phyloP scores from a whole-genome alignment of 1,140 invertebrate species.

The Nautilus pompilius region DNA sequence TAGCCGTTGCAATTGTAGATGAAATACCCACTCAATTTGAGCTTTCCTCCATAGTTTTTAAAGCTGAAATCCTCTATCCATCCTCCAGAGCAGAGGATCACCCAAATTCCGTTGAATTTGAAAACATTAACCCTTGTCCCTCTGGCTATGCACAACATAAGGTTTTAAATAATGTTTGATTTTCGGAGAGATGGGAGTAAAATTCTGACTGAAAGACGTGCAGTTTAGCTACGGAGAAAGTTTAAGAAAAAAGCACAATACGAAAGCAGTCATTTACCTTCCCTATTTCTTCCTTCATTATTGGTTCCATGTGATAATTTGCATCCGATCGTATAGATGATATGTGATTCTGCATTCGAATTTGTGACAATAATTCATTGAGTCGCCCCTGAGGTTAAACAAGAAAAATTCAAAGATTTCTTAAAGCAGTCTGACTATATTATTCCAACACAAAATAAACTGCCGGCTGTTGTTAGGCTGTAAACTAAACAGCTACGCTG shows the following conservation, averaged over 20 bases:
- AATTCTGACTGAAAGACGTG: neutral
- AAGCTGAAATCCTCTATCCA: neutral
- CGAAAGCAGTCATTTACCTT: conserved; percentile 49
- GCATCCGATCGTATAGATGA: conserved; percentile 50
- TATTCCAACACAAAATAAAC: neutral
- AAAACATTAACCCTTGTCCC: neutral
- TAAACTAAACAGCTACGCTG: neutral
- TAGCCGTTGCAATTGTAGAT: neutral
- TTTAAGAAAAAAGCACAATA: neutral
- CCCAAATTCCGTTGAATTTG: neutral
- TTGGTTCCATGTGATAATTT: conserved; percentile 64
- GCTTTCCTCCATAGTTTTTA: too few species aligned
- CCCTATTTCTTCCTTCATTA: conserved; percentile 66
- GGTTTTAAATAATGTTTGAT: neutral
- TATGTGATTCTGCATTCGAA: conserved; percentile 72
- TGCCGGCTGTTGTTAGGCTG: neutral
- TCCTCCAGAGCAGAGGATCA: neutral
- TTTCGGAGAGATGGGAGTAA: neutral
- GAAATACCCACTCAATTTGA: neutral
- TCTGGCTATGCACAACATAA: neutral
- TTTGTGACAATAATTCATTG: conserved; percentile 84
- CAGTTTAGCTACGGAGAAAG: neutral
- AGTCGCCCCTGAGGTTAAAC: conserved; percentile 67
- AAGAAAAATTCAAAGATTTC: neutral
- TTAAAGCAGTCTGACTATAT: neutral